phyloP scores from a whole-genome alignment of 1,140 invertebrate genomes.

The Drosophila subobscura region DNA sequence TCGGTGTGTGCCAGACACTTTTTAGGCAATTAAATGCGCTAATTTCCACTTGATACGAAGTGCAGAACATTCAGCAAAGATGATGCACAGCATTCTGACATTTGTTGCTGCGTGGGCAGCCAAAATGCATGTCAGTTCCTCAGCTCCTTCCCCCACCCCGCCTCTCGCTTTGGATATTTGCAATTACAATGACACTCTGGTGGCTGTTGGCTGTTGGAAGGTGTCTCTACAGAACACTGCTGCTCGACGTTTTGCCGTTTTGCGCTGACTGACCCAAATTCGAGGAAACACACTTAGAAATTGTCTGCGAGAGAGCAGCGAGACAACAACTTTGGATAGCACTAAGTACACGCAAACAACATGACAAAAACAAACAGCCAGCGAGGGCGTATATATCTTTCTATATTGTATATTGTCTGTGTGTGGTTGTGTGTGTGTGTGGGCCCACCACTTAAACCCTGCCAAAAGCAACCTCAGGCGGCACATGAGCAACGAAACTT shows the following conservation, averaged over 20 bases:
- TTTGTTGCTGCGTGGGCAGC: conserved; percentile 63
- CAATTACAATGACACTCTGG: conserved; percentile 81
- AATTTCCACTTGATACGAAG: conserved; percentile 65
- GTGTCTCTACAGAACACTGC: too few species aligned
- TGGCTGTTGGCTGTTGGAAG: conserved; percentile 9
- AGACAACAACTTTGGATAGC: conserved; percentile 68
- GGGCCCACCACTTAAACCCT: conserved; percentile 79
- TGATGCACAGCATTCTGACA: conserved; percentile 67
- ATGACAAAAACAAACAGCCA: conserved; percentile 58
- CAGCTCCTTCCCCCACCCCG: conserved; percentile 21
- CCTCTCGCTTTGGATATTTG: conserved; percentile 69
- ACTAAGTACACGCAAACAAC: conserved; percentile 74
- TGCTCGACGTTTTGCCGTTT: conserved; percentile 33
- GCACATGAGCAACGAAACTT: conserved; percentile 46
- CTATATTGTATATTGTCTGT: conserved; percentile 7
- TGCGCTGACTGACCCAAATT: conserved; percentile 80
- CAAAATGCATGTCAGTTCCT: conserved; percentile 55
- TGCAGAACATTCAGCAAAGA: conserved; percentile 22
- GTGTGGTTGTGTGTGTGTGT: conserved; percentile 39
- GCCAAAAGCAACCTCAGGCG: conserved; percentile 76
- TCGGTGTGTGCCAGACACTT: conserved; percentile 58
- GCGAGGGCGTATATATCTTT: conserved; percentile 47
- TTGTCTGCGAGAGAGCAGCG: conserved; percentile 69
- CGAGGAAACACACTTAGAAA: conserved; percentile 75
- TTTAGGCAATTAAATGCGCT: conserved; percentile 80